Evolutionary conservation across 1,140 invertebrate genomes (phyloP), one percentile per base, ranked within the genome.

Genomic region (Drosophila subpulchrella): DNA sequence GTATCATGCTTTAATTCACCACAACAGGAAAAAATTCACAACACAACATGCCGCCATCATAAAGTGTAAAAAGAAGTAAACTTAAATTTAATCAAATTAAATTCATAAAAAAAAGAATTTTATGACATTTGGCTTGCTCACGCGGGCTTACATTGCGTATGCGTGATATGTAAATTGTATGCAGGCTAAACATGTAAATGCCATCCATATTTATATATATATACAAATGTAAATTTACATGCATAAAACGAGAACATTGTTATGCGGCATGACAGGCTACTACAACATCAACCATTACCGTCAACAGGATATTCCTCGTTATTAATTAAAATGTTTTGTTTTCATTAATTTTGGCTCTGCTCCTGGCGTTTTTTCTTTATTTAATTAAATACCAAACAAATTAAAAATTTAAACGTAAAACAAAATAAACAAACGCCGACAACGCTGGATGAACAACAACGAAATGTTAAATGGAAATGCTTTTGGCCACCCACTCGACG

Each of bases 261-360:
- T 48, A 66, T 84, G 59, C 67, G 58, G 78, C 70, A 78, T 88
- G 83, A 66, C 67, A 76, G 56, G 56, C 59, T 54, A 44, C 65
- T 34, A 59, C 38, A 65, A 58, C 34, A 57, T 57, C 55, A 66
- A 54, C n/a, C 24, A 55, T 15, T 30, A 53, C 6, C 38, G n/a
- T n/a, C 17, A 66, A 85, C 44, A 63, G 42, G 44, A 44, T 53
- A 44, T 53, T 50, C 48, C 59, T 77, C 62, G 75, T 73, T 83
- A 77, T 83, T 83, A 80, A 88, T 88, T 74, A 77, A 71, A 88
- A 57, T 83, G 62, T 78, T 83, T 88, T 66, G 58, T 71, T 85
- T 84, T 59, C 54, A 58, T 79, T 74, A 56, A 75, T 59, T 55
- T 53, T 55, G 44, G n/a, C 46, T 20, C 50, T 75, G 63, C 50